phyloP scores from a whole-genome alignment of 2,113 vertebrate species.

The Antigone vipio region DNA sequence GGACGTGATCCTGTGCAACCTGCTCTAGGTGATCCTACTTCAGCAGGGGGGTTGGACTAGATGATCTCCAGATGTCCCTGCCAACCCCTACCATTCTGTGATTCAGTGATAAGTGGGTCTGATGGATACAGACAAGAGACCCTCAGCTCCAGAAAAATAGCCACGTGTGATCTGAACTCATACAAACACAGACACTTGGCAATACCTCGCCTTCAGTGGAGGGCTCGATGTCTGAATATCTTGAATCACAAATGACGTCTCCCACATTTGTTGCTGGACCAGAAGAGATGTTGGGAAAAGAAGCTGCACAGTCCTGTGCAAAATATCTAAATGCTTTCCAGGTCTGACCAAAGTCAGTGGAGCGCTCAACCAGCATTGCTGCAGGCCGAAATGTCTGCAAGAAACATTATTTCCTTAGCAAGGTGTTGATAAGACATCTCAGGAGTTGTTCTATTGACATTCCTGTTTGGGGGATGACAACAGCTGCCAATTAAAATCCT shows the following conservation, averaged over 20 bases:
- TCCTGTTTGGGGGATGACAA: neutral
- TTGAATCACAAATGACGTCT: slow-evolving; percentile 85
- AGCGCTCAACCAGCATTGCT: slow-evolving; percentile 89
- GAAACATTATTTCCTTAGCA: neutral
- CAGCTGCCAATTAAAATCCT: neutral
- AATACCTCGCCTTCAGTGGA: slow-evolving; percentile 86
- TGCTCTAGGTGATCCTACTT: too few relatives aligned
- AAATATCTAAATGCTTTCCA: slow-evolving; percentile 88
- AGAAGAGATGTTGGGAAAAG: slow-evolving; percentile 79
- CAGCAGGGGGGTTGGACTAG: too few relatives aligned
- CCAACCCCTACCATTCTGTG: too few relatives aligned
- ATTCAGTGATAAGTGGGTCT: neutral
- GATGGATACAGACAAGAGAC: neutral
- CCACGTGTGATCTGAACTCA: neutral
- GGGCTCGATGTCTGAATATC: slow-evolving; percentile 85
- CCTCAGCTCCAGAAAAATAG: neutral
- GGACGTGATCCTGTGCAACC: too few relatives aligned
- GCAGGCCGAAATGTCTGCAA: slow-evolving; percentile 87
- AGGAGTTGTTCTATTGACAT: neutral
- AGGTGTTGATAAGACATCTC: neutral
- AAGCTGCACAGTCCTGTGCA: slow-evolving; percentile 79
- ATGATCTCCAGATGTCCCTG: too few relatives aligned
- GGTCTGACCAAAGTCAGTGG: slow-evolving; percentile 81
- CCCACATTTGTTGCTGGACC: slow-evolving; percentile 72
- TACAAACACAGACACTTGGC: neutral